Conservation (phyloP, 1,140 invertebrate species). For the Paraescarpia echinospica region DNA sequence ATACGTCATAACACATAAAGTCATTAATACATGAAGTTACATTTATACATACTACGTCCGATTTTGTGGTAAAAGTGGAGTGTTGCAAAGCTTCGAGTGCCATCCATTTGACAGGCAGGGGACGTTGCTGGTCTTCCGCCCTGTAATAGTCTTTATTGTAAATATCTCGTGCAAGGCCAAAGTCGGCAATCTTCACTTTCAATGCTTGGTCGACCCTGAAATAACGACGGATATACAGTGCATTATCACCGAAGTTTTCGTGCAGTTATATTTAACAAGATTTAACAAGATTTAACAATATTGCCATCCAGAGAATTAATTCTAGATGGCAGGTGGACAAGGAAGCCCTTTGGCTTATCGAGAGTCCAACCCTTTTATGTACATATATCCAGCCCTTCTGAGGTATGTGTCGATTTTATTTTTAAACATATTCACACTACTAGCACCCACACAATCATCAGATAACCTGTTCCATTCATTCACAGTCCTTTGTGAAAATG, state of each 20-base stretch:
- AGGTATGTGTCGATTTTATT: too few relatives aligned
- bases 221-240: neutral
- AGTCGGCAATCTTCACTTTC: slow-evolving; percentile 52
- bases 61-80: slow-evolving; percentile 35
- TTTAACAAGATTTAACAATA: too few relatives aligned
- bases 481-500: too few relatives aligned
- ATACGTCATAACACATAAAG: neutral
- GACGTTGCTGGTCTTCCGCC: slow-evolving; percentile 17
- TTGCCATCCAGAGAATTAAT: too few relatives aligned
- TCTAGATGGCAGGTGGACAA: too few relatives aligned
- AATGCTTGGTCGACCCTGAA: slow-evolving; percentile 39
- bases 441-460: too few relatives aligned
- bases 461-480: too few relatives aligned
- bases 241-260: neutral
- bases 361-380: too few relatives aligned
- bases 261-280: neutral
- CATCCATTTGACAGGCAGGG: slow-evolving; percentile 46
- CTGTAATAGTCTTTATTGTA: slow-evolving; percentile 50
- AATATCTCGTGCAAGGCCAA: slow-evolving; percentile 50
- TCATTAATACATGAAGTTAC: neutral
- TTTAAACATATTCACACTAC: too few relatives aligned
- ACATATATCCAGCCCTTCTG: too few relatives aligned
- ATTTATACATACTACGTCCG: slow-evolving; percentile 36
- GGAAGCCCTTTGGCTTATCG: too few relatives aligned
- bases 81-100: slow-evolving; percentile 41